Base-by-base conservation (phyloP, 2,888 invertebrate species). In the Tipula unca region DNA sequence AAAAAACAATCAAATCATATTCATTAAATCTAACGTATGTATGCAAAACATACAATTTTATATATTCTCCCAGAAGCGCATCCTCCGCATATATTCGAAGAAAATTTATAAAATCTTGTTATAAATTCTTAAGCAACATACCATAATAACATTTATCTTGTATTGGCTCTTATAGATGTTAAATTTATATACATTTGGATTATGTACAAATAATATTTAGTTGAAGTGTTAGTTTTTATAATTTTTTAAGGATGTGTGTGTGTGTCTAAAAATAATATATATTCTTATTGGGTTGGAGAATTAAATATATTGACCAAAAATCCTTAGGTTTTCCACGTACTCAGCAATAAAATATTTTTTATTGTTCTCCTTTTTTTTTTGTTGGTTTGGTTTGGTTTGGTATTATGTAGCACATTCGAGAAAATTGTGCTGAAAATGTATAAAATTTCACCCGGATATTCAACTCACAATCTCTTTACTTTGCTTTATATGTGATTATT, bases 341-440 rank as follows among this genome's bases (percentile, higher is more conserved):
- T 69, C 69, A 69, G 69, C 69, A 69, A 69, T 69, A 69, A 69
- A 69, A 69, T 69, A 69, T 69, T 69, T n/a, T 69, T 69, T 69
- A 69, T 69, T 69, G 69, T 69, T 69, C 69, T 25, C 69, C 69
- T 25, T 69, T 25, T n/a, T n/a, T n/a, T n/a, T n/a, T n/a, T n/a
- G n/a, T n/a, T n/a, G n/a, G n/a, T n/a, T n/a, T n/a, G n/a, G n/a
- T n/a, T n/a, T n/a, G n/a, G n/a, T n/a, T 25, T 25, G 5, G 48
- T 69, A 69, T 20, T 48, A 20, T 69, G 25, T 69, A 69, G 10
- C 69, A 69, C 69, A 69, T 69, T 69, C 8, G 20, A 69, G 69
- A 69, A 69, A 69, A 69, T 69, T 69, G 69, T 69, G 69, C 69
- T 69, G 69, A 69, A 69, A 69, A 69, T 69, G 69, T 69, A 69